These are phyloP conservation scores for Neuroterus valhalla DNA, from an alignment of 1,140 invertebrate species.

Conservation along the genomic window DNA sequence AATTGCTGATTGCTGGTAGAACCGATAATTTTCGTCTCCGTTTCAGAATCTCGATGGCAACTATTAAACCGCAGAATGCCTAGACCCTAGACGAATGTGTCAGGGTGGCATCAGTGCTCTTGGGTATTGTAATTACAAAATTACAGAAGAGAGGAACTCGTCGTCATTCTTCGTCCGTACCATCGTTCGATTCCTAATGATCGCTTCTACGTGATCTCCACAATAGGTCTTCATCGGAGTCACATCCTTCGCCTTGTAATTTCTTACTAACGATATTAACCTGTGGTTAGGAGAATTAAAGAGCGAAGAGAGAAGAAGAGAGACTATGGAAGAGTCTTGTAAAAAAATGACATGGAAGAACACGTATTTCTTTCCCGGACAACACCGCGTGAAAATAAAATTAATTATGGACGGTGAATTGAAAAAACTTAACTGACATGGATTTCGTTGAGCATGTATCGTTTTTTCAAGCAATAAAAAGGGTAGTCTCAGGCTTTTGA, in stretches of 20 bases:
- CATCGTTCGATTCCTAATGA: constrained; percentile 55
- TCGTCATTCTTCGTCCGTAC: constrained; percentile 46
- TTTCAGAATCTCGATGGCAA: neutral
- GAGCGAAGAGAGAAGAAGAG: constrained; percentile 44
- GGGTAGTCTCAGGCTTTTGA: no score
- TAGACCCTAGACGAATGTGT: constrained; percentile 15
- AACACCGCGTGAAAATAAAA: neutral
- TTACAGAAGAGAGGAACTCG: constrained; percentile 39
- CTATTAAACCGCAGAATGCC: neutral
- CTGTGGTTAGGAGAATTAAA: constrained; percentile 32
- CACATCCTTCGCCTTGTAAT: constrained; percentile 44
- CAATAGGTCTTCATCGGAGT: constrained; percentile 46
- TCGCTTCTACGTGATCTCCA: constrained; percentile 52
- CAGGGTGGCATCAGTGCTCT: constrained; percentile 40
- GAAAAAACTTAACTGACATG: neutral
- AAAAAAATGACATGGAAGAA: neutral
- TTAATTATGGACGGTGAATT: neutral
- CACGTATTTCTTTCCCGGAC: neutral
- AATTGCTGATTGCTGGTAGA: neutral
- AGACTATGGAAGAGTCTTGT: constrained; percentile 17
- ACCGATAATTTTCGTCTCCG: neutral
- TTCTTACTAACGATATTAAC: constrained; percentile 41
- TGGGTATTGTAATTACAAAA: constrained; percentile 56
- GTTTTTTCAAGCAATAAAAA: no score
- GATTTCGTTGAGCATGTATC: no score